These are phyloP conservation scores for Montifringilla adamsi DNA, from an alignment of 2,113 vertebrate genomes.

Conservation along the genomic window DNA sequence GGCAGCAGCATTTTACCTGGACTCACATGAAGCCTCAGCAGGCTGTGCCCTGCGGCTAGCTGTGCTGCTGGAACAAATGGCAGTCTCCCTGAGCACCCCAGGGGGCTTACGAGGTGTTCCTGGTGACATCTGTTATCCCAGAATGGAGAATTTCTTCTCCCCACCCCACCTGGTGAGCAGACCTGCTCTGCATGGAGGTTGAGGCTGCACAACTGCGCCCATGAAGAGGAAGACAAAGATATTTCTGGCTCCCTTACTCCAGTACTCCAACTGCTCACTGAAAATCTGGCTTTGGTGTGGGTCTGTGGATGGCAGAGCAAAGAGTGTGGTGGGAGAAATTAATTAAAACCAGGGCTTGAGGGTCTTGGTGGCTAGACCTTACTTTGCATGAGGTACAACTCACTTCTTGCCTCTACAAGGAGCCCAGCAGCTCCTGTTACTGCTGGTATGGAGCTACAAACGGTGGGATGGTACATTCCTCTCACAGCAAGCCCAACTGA, in stretches of 20 bases:
- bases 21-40: background rate
- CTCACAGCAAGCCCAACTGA: background rate
- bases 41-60: background rate
- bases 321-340: background rate
- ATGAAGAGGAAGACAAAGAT: background rate
- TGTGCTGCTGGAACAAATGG: background rate
- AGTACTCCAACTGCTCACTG: rapidly evolving
- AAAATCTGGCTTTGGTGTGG: background rate
- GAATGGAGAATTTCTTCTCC: background rate
- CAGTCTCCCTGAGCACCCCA: background rate
- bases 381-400: background rate
- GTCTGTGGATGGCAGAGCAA: background rate
- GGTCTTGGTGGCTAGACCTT: background rate
- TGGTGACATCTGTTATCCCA: background rate
- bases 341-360: background rate
- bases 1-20: background rate
- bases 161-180: background rate
- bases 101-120: rapidly evolving
- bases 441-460: background rate
- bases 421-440: background rate
- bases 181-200: background rate
- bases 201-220: background rate
- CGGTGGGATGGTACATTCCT: background rate
- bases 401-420: background rate
- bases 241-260: background rate